Conservation (phyloP, 2,888 invertebrate genomes). For the Eupithecia abbreviata region DNA sequence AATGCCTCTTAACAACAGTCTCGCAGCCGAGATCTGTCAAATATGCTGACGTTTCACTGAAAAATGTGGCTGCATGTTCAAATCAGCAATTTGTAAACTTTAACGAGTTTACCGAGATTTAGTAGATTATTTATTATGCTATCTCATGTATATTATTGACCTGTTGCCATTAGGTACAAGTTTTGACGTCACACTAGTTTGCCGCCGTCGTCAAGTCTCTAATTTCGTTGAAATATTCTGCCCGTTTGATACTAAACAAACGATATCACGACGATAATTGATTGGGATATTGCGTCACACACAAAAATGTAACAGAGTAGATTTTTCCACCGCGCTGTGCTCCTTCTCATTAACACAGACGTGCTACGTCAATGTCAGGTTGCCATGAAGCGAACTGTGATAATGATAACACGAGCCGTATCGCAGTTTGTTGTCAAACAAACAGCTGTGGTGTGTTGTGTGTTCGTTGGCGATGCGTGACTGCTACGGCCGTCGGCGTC, state of each 20-base stretch:
- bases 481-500: conserved; percentile 47
- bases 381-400: conserved; percentile 38
- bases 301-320: conserved; percentile 28
- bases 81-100: conserved; percentile 45
- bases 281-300: conserved; percentile 19
- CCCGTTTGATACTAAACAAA: conserved; percentile 1
- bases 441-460: conserved; percentile 54
- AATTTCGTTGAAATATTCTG: conserved; percentile 12
- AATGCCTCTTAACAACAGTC: conserved; percentile 62
- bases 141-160: conserved; percentile 37
- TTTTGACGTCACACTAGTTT: conserved; percentile 43
- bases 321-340: conserved; percentile 38
- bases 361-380: conserved; percentile 39
- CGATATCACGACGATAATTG: conserved; percentile 5
- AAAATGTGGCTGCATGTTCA: conserved; percentile 46
- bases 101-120: conserved; percentile 49
- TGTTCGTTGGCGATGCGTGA: conserved; percentile 64
- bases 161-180: conserved; percentile 36
- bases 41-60: conserved; percentile 50
- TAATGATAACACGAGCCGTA: conserved; percentile 54
- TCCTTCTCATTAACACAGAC: conserved; percentile 37
- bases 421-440: conserved; percentile 74
- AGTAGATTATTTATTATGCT: conserved; percentile 45
- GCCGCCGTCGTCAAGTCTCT: conserved; percentile 23
- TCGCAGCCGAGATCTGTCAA: conserved; percentile 53